These are phyloP conservation scores for Tenthredo amoena DNA, from an alignment of 2,888 invertebrate species.

Conservation along the genomic window DNA sequence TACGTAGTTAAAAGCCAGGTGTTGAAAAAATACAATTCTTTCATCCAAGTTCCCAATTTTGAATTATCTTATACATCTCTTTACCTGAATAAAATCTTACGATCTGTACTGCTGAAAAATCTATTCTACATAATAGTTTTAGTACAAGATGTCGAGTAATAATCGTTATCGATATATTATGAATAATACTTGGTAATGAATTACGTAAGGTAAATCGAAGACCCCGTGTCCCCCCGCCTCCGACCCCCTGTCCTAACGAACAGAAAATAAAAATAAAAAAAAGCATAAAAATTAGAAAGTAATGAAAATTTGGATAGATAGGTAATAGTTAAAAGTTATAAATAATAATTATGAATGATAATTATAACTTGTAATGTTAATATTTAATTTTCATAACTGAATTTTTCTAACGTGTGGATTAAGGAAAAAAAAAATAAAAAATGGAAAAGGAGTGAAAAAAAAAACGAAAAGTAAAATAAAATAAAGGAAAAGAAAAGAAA, in stretches of 20 bases:
- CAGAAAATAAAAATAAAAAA: background rate
- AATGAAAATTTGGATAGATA: slow-evolving; percentile 12
- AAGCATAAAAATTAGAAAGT: slow-evolving; percentile 25
- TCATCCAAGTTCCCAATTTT: background rate
- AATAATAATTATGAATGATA: slow-evolving; percentile 12
- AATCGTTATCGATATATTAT: slow-evolving; percentile 19
- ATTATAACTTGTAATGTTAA: slow-evolving; percentile 37
- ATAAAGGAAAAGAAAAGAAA: slow-evolving; percentile 51
- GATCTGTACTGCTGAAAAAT: background rate
- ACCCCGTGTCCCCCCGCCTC: slow-evolving; percentile 17
- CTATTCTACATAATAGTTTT: slow-evolving; percentile 38
- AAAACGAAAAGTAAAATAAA: slow-evolving; percentile 47
- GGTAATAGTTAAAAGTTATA: slow-evolving; percentile 14
- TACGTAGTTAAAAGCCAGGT: background rate
- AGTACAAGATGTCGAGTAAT: background rate
- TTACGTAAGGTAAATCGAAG: slow-evolving; percentile 43
- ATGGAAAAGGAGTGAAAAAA: background rate
- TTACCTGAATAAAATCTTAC: background rate
- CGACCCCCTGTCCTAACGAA: background rate
- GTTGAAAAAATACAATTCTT: background rate
- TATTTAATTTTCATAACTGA: slow-evolving; percentile 47
- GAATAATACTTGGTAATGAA: slow-evolving; percentile 34
- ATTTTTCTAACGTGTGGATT: slow-evolving; percentile 42
- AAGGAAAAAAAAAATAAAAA: background rate
- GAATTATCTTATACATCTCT: background rate